These are phyloP conservation scores for Axea sp. DNA, from an alignment of 2,888 invertebrate species.

Conservation along the genomic window DNA sequence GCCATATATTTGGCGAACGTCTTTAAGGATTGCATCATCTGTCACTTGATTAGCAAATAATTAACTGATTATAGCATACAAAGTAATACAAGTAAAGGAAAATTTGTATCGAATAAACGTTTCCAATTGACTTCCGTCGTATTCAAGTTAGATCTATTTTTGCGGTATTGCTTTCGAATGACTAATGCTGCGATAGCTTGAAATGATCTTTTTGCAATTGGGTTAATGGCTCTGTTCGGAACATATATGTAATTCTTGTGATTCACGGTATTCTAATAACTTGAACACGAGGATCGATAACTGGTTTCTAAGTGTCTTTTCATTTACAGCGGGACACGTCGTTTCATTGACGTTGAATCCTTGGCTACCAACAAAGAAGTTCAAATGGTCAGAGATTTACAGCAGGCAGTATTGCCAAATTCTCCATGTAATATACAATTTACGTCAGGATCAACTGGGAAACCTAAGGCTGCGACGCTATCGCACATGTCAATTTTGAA, in stretches of 20 bases:
- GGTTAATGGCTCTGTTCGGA: slow-evolving; percentile 57
- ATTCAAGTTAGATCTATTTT: slow-evolving; percentile 32
- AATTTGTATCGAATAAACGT: slow-evolving; percentile 12
- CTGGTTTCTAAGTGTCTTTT: slow-evolving; percentile 36
- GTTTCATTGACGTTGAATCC: slow-evolving; percentile 78
- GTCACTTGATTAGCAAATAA: no score
- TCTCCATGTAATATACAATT: slow-evolving; percentile 89
- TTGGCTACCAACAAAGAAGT: slow-evolving; percentile 71
- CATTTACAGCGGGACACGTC: slow-evolving; percentile 77
- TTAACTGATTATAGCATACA: no score
- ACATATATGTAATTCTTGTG: slow-evolving; percentile 53
- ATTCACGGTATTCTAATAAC: slow-evolving; percentile 54
- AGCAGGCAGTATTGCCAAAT: slow-evolving; percentile 83
- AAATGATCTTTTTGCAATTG: slow-evolving; percentile 61
- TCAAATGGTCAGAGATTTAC: slow-evolving; percentile 79
- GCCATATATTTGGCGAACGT: no score
- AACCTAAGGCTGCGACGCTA: slow-evolving; percentile 87
- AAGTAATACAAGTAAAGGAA: no score
- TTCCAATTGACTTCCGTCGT: slow-evolving; percentile 24
- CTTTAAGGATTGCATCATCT: no score
- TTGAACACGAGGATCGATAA: slow-evolving; percentile 47
- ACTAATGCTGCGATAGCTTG: slow-evolving; percentile 35
- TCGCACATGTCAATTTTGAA: slow-evolving; percentile 88
- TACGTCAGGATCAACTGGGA: slow-evolving; percentile 91
- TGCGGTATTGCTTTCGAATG: slow-evolving; percentile 38